Base-by-base conservation (phyloP, 2,113 vertebrate species). In the Epinephelus moara region DNA sequence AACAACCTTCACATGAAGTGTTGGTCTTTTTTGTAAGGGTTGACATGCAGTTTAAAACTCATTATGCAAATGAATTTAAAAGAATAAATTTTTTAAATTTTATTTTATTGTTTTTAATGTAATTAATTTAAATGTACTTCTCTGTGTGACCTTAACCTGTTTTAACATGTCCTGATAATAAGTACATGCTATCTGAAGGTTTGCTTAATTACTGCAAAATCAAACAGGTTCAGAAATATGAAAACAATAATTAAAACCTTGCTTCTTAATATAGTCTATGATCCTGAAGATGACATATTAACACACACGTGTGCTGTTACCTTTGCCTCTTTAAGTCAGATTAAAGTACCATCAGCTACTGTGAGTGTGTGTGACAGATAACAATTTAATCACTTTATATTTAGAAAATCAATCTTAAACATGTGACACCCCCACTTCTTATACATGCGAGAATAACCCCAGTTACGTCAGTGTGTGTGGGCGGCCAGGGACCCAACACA, bases 401-500 rank as follows among this genome's bases (percentile, higher is more conserved):
- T 47, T 70, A 47, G 14, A 69, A 13, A 84, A 53, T 30, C 8
- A 3, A 19, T 57, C 66, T 68, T 55, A 78, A 89, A 73, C 45
- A 70, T 62, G 19, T 1, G 17, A 76, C 50, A 71, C 56, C 19
- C 13, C 19, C 15, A 42, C 66, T 45, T 40, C 66, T 45, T 40
- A 63, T 57, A 72, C 47, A 66, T 75, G 40, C n/a, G 30, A 88
- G 40, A 81, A 75, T 21, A 77, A 76, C 59, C n/a, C n/a, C 25
- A 0, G 10, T 85, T 78, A 77, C 59, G 18, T 81, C 71, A 71
- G 84, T 25, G 67, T 40, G 83, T 85, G 70, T 76, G 69, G 71
- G 78, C 72, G 18, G 55, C 6, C 10, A 62, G 66, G 33, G 70
- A 87, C 75, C 85, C 73, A 86, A 84, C 62, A 90, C 73, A 79